Conservation (phyloP, 2,888 invertebrate genomes). For the Sympetrum striolatum region DNA sequence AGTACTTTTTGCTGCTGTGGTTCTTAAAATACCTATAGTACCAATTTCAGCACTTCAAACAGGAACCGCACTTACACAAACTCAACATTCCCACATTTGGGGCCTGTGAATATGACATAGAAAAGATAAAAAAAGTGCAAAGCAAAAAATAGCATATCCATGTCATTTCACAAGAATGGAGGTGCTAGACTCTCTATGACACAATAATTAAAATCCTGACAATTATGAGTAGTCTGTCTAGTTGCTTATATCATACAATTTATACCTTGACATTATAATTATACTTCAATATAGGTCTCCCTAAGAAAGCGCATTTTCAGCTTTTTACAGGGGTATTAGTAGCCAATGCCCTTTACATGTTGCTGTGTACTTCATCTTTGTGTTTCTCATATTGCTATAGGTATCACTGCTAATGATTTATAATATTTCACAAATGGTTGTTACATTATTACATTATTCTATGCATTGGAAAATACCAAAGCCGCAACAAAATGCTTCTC, state of each 20-base stretch:
- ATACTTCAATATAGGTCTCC: constrained; percentile 39
- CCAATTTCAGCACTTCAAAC: constrained; percentile 33
- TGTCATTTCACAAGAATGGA: constrained; percentile 45
- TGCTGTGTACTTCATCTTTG: constrained; percentile 37
- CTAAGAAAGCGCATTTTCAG: constrained; percentile 39
- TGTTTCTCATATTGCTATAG: constrained; percentile 31
- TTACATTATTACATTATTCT: constrained; percentile 46
- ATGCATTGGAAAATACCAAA: constrained; percentile 42
- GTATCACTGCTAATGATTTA: constrained; percentile 45
- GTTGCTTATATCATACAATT: constrained; percentile 47
- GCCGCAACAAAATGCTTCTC: constrained; percentile 39
- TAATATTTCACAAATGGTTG: constrained; percentile 47
- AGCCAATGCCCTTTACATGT: constrained; percentile 44
- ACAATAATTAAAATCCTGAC: constrained; percentile 46
- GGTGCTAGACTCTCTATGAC: constrained; percentile 41
- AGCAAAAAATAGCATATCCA: constrained; percentile 46
- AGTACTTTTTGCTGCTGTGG: constrained; percentile 45
- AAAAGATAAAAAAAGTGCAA: constrained; percentile 45
- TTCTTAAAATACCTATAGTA: constrained; percentile 45
- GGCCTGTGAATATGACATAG: constrained; percentile 46
- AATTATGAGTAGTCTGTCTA: constrained; percentile 46
- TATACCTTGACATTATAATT: constrained; percentile 41
- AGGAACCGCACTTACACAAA: constrained; percentile 40
- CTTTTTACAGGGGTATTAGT: constrained; percentile 41
- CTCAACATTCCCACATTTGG: constrained; percentile 46